Base-by-base conservation (phyloP, 2,797 vertebrate species). In the Typhlichthys eigenmanni region DNA sequence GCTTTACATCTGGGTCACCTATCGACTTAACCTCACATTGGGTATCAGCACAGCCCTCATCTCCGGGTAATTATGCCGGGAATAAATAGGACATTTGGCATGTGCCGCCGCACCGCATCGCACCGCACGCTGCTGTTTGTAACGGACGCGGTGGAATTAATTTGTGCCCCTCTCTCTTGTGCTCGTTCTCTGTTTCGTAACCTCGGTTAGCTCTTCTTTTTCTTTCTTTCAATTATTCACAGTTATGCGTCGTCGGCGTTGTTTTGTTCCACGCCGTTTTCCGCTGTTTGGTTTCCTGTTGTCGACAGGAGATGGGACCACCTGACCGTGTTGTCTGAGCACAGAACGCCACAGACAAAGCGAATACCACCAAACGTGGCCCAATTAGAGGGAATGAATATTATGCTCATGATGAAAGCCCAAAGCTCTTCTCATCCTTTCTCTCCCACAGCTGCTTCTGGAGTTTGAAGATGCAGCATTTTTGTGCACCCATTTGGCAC, bases 61-160 rank as follows among this genome's bases (percentile, higher is more conserved):
- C 24, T 29, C 24, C 0, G 24, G 24, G 24, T 29, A 84, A 89
- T 88, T 85, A 91, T 78, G 79, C 83, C 76, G 53, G 77, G 85
- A 84, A 89, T 86, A 89, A 89, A 88, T 85, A 76, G 87, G 81
- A 71, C 81, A 81, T 80, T 91, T 84, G 86, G 84, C 84, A 79
- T 66, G 75, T 82, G 82, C 24, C 4, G 24, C 24, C 3, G 24
- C 24, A 29, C 24, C 24, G 24, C 24, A 24, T 2, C 3, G 24
- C 24, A 29, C 24, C 24, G 24, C 24, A 64, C 71, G 79, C 80
- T 47, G 46, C 32, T 9, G 78, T 54, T 60, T 77, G 75, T 75
- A 87, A 83, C 81, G 80, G 83, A 87, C 75, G 73, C 75, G 69
- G 76, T 78, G 72, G 78, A 87, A 85, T 83, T 75, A 70, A 86